Conservation (phyloP, 2,888 invertebrate genomes). For the Drymonia ruficornis region DNA sequence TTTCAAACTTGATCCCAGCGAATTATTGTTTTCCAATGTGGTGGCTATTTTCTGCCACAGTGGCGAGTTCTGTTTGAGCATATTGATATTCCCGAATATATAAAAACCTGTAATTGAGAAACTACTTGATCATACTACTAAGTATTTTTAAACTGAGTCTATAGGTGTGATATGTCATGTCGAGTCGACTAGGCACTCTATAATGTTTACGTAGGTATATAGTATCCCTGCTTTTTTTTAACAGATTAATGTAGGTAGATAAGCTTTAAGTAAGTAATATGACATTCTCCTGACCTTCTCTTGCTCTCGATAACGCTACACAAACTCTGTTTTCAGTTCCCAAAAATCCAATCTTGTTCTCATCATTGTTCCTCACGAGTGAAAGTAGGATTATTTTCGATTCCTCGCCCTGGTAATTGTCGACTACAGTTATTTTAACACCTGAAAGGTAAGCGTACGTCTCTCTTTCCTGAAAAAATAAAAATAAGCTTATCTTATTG, state of each 20-base stretch:
- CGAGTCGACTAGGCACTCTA: too few relatives aligned
- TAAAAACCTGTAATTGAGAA: constrained; percentile 80
- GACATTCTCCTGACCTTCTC: constrained; percentile 56
- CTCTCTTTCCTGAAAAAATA: constrained; percentile 55
- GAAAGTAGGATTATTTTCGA: constrained; percentile 91
- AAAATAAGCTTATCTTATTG: neutral
- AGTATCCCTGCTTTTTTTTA: neutral
- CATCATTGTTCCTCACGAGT: constrained; percentile 89
- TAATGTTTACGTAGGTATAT: neutral
- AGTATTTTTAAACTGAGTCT: too few relatives aligned
- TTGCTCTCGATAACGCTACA: constrained; percentile 90
- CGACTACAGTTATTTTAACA: constrained; percentile 88
- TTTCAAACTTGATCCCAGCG: constrained; percentile 68
- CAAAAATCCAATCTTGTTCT: constrained; percentile 89
- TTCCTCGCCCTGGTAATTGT: constrained; percentile 93
- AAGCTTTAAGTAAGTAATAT: too few relatives aligned
- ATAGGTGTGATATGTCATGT: too few relatives aligned
- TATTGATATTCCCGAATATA: constrained; percentile 87
- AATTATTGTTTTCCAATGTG: constrained; percentile 68
- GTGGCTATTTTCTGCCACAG: constrained; percentile 83
- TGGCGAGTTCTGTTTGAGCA: constrained; percentile 72
- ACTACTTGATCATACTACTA: neutral
- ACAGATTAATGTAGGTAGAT: too few relatives aligned
- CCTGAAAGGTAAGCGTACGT: constrained; percentile 63
- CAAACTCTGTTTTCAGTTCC: constrained; percentile 89